Conservation (phyloP, 2,113 vertebrate species). For the Hemibagrus wyckioides region DNA sequence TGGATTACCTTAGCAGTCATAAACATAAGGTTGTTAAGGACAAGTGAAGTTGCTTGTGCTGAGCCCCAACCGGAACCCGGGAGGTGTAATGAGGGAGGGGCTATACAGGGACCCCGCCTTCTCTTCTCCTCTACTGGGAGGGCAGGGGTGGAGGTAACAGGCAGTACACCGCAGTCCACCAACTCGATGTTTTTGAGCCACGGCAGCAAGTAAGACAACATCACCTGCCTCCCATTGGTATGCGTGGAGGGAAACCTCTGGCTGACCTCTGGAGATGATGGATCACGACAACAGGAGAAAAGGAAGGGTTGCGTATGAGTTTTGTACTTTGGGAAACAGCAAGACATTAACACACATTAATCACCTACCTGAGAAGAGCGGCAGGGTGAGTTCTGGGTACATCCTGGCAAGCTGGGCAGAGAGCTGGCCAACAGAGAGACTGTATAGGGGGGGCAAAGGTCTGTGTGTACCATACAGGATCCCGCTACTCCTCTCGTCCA, state of each 20-base stretch:
- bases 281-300: neutral
- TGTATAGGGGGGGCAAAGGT: constrained; percentile 91
- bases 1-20: constrained; percentile 94
- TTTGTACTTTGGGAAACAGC: neutral
- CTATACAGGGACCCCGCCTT: constrained; percentile 73
- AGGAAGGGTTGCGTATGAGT: neutral
- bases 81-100: constrained; percentile 71
- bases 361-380: constrained; percentile 89
- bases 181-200: constrained; percentile 98
- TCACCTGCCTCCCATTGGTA: constrained; percentile 94
- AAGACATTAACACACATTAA: neutral
- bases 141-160: constrained; percentile 86
- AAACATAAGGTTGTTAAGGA: constrained; percentile 99
- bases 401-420: constrained; percentile 93
- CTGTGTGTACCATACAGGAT: constrained; percentile 91
- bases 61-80: constrained; percentile 96
- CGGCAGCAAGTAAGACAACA: constrained; percentile 94
- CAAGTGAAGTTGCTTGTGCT: constrained; percentile 89
- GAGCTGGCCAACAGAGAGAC: constrained; percentile 86
- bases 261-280: constrained; percentile 83
- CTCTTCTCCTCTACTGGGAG: constrained; percentile 85
- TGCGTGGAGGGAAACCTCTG: constrained; percentile 94
- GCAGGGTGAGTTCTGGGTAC: constrained; percentile 97
- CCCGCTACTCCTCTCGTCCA: constrained; percentile 88
- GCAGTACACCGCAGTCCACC: constrained; percentile 88